Evolutionary conservation across 2,888 invertebrate genomes (phyloP).

Genomic region (Plagiodera versicolora): DNA sequence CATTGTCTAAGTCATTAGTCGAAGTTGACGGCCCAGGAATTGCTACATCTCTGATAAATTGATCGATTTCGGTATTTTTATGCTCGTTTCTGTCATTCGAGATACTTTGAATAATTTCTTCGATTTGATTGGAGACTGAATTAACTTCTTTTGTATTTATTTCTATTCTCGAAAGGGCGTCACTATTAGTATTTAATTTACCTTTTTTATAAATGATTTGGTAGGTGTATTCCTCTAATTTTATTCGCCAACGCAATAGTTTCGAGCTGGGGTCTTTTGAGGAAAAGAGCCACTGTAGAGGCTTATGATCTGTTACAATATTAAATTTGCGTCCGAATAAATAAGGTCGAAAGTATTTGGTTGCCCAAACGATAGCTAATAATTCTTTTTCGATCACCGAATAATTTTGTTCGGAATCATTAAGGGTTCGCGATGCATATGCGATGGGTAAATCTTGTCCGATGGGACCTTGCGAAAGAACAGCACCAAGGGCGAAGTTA

Average conservation of each 20-base stretch:
- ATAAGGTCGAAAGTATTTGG: slow-evolving; percentile 31
- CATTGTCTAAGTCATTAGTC: background rate
- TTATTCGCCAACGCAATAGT: background rate
- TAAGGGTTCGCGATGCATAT: slow-evolving; percentile 26
- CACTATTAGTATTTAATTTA: slow-evolving; percentile 1
- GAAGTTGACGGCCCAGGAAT: background rate
- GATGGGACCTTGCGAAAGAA: slow-evolving; percentile 31
- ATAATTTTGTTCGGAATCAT: slow-evolving; percentile 22
- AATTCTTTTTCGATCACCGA: slow-evolving; percentile 35
- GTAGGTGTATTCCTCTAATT: background rate
- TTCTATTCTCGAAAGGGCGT: slow-evolving; percentile 1
- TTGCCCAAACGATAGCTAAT: slow-evolving; percentile 31
- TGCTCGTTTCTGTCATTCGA: background rate
- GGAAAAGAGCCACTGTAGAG: too few relatives aligned
- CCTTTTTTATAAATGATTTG: slow-evolving; percentile 6
- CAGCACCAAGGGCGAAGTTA: slow-evolving; percentile 32
- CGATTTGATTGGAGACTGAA: background rate
- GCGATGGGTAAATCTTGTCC: slow-evolving; percentile 30
- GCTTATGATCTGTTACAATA: too few relatives aligned
- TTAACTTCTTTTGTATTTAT: background rate
- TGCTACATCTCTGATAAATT: background rate
- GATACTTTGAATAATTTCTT: background rate
- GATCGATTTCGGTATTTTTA: background rate
- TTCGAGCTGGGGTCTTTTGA: too few relatives aligned
- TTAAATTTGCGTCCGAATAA: slow-evolving; percentile 23